phyloP scores from a whole-genome alignment of 2,113 vertebrate genomes.

The human region GRCh38 chrY:3295001-3295500 shows the following conservation, averaged over 20 bases:
- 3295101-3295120: slow-evolving; percentile 58
- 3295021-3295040: slow-evolving; percentile 12
- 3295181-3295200: slow-evolving; percentile 60
- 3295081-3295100: slow-evolving; percentile 66
- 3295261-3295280: slow-evolving; percentile 64
- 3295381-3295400: slow-evolving; percentile 39
- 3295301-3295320: slow-evolving; percentile 44
- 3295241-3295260: slow-evolving; percentile 41
- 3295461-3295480: background rate
- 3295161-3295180: slow-evolving; percentile 26
- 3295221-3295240: slow-evolving; percentile 11
- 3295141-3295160: slow-evolving; percentile 19
- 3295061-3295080: slow-evolving; percentile 77
- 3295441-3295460: slow-evolving; percentile 44
- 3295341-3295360: slow-evolving; percentile 50
- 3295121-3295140: slow-evolving; percentile 36
- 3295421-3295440: slow-evolving; percentile 33
- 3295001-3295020: slow-evolving; percentile 50
- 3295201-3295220: background rate
- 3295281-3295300: slow-evolving; percentile 59
- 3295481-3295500: background rate
- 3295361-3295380: slow-evolving; percentile 66
- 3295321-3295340: slow-evolving; percentile 64
- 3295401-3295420: slow-evolving; percentile 41
- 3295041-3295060: slow-evolving; percentile 72